Evolutionary conservation across 2,797 vertebrate genomes (phyloP).

Genomic region (Danio tinwini): DNA sequence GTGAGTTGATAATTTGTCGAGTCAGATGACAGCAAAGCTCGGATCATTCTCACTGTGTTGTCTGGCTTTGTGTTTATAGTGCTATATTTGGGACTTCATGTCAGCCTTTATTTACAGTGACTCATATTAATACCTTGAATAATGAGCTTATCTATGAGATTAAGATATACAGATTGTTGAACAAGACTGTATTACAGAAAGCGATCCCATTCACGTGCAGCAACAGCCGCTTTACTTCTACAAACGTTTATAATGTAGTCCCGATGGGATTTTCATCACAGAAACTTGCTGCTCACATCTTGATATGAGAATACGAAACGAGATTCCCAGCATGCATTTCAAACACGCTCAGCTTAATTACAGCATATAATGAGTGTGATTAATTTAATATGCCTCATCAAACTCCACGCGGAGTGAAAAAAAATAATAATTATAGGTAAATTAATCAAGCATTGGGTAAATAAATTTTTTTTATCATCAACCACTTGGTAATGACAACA

Average conservation of each 20-base stretch:
- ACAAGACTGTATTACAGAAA: slow-evolving; percentile 7
- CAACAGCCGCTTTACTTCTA: neutral
- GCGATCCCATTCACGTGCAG: neutral
- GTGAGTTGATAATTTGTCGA: neutral
- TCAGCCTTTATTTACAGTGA: slow-evolving; percentile 63
- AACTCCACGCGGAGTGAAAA: neutral
- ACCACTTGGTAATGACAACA: neutral
- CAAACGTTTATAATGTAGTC: neutral
- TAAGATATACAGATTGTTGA: slow-evolving; percentile 64
- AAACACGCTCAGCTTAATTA: neutral
- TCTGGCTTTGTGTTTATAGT: slow-evolving; percentile 49
- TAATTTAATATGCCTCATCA: neutral
- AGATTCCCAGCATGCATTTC: neutral
- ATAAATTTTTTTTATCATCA: neutral
- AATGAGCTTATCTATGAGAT: slow-evolving; percentile 69
- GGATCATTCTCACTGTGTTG: slow-evolving; percentile 54
- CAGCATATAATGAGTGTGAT: neutral
- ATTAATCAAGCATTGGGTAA: neutral
- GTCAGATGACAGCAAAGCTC: slow-evolving; percentile 14
- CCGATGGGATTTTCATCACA: neutral
- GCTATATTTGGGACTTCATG: slow-evolving; percentile 65
- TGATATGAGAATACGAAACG: neutral
- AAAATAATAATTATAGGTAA: neutral
- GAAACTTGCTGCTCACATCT: neutral
- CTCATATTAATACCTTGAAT: slow-evolving; percentile 61